These are phyloP conservation scores for Gallinago paraguaiae DNA, from an alignment of 2,113 vertebrate species.

Conservation along the genomic window DNA sequence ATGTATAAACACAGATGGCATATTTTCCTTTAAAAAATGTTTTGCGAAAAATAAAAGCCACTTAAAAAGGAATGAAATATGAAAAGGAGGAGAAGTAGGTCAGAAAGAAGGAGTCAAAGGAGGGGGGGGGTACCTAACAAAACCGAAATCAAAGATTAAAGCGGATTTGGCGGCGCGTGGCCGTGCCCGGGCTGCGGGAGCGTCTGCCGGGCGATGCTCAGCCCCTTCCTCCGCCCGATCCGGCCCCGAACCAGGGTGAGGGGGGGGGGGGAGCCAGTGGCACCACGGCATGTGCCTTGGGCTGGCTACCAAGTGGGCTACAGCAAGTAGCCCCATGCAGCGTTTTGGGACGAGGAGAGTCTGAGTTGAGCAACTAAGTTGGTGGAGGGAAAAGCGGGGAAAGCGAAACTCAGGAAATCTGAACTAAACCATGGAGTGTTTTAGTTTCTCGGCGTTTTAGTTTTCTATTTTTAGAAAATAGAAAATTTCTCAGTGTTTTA, in stretches of 20 bases:
- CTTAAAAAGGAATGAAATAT: constrained; percentile 42
- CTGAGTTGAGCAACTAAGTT: too few species aligned
- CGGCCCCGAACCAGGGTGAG: fast-evolving
- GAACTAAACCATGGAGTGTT: too few species aligned
- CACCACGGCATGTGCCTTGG: fast-evolving
- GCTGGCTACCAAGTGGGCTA: neutral
- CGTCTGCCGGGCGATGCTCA: neutral
- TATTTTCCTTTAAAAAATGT: neutral
- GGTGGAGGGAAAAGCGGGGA: too few species aligned
- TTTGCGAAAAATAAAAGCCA: neutral
- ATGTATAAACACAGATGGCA: constrained; percentile 47
- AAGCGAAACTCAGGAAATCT: neutral
- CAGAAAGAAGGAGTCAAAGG: neutral
- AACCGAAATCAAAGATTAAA: neutral
- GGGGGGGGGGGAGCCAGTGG: neutral
- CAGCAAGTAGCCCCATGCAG: neutral
- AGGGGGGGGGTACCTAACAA: neutral
- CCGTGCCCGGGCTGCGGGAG: fast-evolving
- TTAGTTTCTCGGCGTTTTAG: too few species aligned
- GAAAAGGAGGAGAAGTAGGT: constrained; percentile 33
- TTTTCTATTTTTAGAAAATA: too few species aligned
- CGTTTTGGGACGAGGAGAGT: neutral
- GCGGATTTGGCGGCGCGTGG: fast-evolving
- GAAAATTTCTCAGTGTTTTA: too few species aligned
- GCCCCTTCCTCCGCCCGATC: fast-evolving